phyloP scores from a whole-genome alignment of 2,113 vertebrate species.

The Polyodon spathula region DNA sequence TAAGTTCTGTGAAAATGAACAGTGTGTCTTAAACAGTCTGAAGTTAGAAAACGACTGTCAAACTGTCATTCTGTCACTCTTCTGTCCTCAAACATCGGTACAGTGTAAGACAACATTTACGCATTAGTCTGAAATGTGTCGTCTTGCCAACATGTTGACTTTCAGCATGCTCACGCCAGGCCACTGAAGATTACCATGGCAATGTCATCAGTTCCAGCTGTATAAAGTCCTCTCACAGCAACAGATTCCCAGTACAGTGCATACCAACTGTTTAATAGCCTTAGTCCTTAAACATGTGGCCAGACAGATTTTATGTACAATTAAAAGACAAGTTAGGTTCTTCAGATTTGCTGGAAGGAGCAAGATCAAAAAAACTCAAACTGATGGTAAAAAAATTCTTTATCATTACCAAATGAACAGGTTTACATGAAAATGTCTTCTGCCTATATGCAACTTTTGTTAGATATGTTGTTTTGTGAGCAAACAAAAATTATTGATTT shows the following conservation, averaged over 20 bases:
- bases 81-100: conserved; percentile 6
- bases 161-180: neutral
- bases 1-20: too few relatives aligned
- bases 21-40: too few relatives aligned
- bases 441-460: neutral
- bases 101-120: neutral
- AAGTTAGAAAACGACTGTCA: too few relatives aligned
- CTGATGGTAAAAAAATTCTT: too few relatives aligned
- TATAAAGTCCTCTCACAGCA: conserved; percentile 30
- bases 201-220: conserved; percentile 6
- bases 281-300: too few relatives aligned
- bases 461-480: neutral
- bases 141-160: conserved; percentile 6
- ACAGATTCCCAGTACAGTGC: conserved; percentile 8
- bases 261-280: neutral
- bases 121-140: conserved; percentile 1
- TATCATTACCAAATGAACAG: too few relatives aligned
- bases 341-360: too few relatives aligned
- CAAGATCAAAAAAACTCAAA: too few relatives aligned
- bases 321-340: too few relatives aligned
- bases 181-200: conserved; percentile 1
- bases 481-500: neutral
- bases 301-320: too few relatives aligned
- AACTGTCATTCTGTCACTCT: conserved; percentile 28
- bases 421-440: too few relatives aligned